Conservation (phyloP, 2,797 vertebrate genomes). For the Phoxinus dragarum region DNA sequence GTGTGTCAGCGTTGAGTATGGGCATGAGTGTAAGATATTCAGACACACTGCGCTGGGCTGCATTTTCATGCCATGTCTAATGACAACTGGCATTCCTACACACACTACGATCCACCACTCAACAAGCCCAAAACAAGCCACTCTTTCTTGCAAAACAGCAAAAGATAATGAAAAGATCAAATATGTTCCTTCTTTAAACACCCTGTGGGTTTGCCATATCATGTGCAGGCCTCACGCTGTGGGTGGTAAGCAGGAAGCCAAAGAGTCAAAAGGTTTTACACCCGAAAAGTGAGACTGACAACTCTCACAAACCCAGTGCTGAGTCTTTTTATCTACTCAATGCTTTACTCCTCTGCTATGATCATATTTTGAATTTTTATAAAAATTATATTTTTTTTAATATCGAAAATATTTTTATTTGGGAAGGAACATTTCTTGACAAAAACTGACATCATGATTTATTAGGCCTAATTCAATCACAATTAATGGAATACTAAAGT, state of each 20-base stretch:
- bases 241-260: slow-evolving; percentile 17
- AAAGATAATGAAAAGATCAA: not conserved
- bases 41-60: slow-evolving; percentile 34
- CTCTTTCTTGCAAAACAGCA: not conserved
- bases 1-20: not conserved
- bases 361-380: no score
- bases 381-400: no score
- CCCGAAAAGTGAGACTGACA: not conserved
- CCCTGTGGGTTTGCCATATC: slow-evolving; percentile 1
- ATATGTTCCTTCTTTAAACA: not conserved
- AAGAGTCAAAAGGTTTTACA: not conserved
- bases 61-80: slow-evolving; percentile 27
- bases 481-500: not conserved
- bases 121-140: not conserved
- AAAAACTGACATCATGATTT: not conserved
- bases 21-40: slow-evolving; percentile 27
- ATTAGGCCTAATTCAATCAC: not conserved
- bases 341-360: not conserved
- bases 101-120: not conserved
- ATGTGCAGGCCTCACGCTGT: not conserved
- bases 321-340: not conserved
- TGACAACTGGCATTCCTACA: slow-evolving; percentile 4
- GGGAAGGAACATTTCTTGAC: not conserved
- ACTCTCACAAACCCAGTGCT: not conserved
- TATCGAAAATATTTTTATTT: not conserved